These are phyloP conservation scores for Holotrichia oblita DNA, from an alignment of 1,140 invertebrate genomes.

Conservation along the genomic window DNA sequence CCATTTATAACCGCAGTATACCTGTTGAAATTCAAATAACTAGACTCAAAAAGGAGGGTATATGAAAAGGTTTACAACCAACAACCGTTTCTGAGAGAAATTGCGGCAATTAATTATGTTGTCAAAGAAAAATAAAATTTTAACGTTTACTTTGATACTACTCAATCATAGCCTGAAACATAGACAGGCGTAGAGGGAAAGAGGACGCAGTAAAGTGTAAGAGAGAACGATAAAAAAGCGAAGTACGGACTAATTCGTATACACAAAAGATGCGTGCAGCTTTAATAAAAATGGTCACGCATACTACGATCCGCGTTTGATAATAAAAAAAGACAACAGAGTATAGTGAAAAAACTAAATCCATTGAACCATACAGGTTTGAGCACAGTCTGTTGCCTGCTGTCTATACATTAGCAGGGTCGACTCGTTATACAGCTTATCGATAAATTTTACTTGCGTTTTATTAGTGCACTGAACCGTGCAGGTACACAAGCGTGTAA, in stretches of 20 bases:
- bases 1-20: neutral
- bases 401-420: slow-evolving; percentile 21
- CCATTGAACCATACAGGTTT: slow-evolving; percentile 28
- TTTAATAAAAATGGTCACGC: slow-evolving; percentile 30
- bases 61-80: slow-evolving; percentile 2
- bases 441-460: slow-evolving; percentile 27
- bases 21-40: slow-evolving; percentile 15
- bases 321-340: slow-evolving; percentile 25
- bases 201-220: neutral
- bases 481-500: neutral
- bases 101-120: slow-evolving; percentile 26
- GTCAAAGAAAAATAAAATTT: slow-evolving; percentile 29
- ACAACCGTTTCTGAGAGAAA: slow-evolving; percentile 22
- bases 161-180: slow-evolving; percentile 15
- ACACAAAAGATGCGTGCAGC: slow-evolving; percentile 33
- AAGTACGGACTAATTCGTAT: slow-evolving; percentile 25
- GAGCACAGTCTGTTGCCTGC: slow-evolving; percentile 17
- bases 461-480: slow-evolving; percentile 20
- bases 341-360: slow-evolving; percentile 7
- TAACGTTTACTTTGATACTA: slow-evolving; percentile 20
- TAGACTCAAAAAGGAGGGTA: slow-evolving; percentile 9
- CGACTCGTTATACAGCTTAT: slow-evolving; percentile 12
- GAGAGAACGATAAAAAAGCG: slow-evolving; percentile 17
- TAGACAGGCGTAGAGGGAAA: neutral
- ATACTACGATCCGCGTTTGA: slow-evolving; percentile 15